phyloP scores from a whole-genome alignment of 2,888 invertebrate species.

The Heliconius sara region DNA sequence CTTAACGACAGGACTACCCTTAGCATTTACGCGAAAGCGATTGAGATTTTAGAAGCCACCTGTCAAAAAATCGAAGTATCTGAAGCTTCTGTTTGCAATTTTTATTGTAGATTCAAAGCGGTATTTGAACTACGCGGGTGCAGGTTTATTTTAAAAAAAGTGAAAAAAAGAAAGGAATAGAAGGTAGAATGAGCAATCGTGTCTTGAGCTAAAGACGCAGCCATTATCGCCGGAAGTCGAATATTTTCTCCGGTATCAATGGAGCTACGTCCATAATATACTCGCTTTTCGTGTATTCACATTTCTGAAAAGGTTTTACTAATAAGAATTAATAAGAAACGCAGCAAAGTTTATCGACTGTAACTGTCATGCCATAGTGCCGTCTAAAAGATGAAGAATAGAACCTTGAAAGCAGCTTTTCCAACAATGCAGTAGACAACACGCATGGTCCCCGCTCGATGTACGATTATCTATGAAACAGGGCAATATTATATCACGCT shows the following conservation, averaged over 20 bases:
- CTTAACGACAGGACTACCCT: conserved; percentile 65
- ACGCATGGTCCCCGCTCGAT: conserved; percentile 80
- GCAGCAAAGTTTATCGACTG: conserved; percentile 83
- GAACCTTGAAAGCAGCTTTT: conserved; percentile 84
- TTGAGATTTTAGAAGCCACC: conserved; percentile 73
- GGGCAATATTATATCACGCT: conserved; percentile 80
- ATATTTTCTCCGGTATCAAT: conserved; percentile 70
- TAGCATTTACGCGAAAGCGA: conserved; percentile 79
- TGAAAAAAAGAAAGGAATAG: conserved; percentile 78
- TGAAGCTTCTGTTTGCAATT: conserved; percentile 78
- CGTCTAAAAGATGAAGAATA: conserved; percentile 83
- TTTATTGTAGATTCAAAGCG: conserved; percentile 73
- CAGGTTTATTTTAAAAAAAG: conserved; percentile 76
- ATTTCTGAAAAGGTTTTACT: conserved; percentile 77
- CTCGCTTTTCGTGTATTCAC: conserved; percentile 81
- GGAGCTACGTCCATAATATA: conserved; percentile 69
- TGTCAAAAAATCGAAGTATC: conserved; percentile 63
- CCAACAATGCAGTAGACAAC: conserved; percentile 84
- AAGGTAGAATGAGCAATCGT: conserved; percentile 80
- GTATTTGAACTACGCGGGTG: conserved; percentile 80
- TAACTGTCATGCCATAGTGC: conserved; percentile 84
- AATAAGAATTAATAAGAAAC: conserved; percentile 82
- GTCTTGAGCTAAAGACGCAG: conserved; percentile 79
- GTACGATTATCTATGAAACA: conserved; percentile 83
- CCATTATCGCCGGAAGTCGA: conserved; percentile 72